These are phyloP conservation scores for Tuta absoluta DNA, from an alignment of 2,888 invertebrate genomes.

Conservation along the genomic window DNA sequence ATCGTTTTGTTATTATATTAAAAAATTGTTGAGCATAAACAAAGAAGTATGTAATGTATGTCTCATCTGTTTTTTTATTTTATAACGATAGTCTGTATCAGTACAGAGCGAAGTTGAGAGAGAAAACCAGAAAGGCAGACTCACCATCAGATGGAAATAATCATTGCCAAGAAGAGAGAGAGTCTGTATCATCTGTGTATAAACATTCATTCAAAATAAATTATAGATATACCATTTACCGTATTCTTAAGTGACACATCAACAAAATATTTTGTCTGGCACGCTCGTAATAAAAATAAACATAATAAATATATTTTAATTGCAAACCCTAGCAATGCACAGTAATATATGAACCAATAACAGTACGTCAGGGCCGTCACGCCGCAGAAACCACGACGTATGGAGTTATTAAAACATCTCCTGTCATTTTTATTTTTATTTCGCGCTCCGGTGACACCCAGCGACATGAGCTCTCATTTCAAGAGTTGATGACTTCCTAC, in stretches of 20 bases:
- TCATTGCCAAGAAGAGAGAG: too few relatives aligned
- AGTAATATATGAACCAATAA: slow-evolving; percentile 79
- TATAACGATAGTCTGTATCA: too few relatives aligned
- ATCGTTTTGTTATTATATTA: too few relatives aligned
- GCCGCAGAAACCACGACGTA: slow-evolving; percentile 68
- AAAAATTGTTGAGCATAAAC: too few relatives aligned
- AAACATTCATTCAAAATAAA: too few relatives aligned
- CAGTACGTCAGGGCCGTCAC: slow-evolving; percentile 74
- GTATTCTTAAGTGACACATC: not conserved
- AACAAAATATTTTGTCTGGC: not conserved
- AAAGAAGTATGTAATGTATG: too few relatives aligned
- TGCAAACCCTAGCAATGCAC: slow-evolving; percentile 68
- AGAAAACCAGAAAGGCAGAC: too few relatives aligned
- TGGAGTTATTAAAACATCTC: slow-evolving; percentile 78
- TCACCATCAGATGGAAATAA: too few relatives aligned
- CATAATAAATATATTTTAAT: slow-evolving; percentile 27
- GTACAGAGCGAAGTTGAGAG: too few relatives aligned
- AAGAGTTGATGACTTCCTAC: slow-evolving; percentile 19
- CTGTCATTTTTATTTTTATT: slow-evolving; percentile 60
- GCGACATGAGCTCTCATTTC: slow-evolving; percentile 10
- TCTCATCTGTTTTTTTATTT: too few relatives aligned
- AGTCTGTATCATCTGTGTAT: too few relatives aligned
- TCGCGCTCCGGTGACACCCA: slow-evolving; percentile 67
- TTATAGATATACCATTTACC: too few relatives aligned
- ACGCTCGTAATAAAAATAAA: not conserved